Conservation (phyloP, 2,888 invertebrate species). For the Athetis lepigone region DNA sequence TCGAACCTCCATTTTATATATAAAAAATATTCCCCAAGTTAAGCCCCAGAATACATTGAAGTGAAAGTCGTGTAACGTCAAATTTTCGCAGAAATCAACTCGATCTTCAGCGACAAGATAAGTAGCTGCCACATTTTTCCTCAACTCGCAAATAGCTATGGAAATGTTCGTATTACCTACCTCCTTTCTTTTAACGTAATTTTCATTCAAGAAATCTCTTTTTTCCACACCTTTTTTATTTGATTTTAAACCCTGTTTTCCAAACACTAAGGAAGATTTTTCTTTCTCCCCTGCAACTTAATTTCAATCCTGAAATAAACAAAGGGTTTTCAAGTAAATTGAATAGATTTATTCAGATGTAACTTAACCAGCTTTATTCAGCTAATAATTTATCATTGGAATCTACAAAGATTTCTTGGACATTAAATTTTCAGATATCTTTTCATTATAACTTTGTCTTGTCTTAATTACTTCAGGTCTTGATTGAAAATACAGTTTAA, state of each 20-base stretch:
- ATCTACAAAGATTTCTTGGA: conserved; percentile 35
- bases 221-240: background rate
- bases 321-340: conserved; percentile 56
- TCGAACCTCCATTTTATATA: too few species aligned
- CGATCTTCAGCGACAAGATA: conserved; percentile 53
- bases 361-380: conserved; percentile 63
- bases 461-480: conserved; percentile 16
- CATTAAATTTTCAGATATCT: conserved; percentile 18
- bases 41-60: conserved; percentile 20
- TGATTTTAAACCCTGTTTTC: conserved; percentile 27
- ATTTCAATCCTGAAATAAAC: conserved; percentile 44
- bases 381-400: conserved; percentile 66
- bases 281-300: conserved; percentile 1
- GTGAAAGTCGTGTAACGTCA: conserved; percentile 7
- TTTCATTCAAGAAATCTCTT: conserved; percentile 28
- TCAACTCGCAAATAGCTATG: conserved; percentile 45
- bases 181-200: conserved; percentile 43
- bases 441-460: conserved; percentile 43
- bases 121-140: conserved; percentile 45
- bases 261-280: conserved; percentile 5
- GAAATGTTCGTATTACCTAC: conserved; percentile 47
- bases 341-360: conserved; percentile 65
- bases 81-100: conserved; percentile 42
- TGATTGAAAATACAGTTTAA: conserved; percentile 21
- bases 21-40: background rate